Evolutionary conservation across 2,888 invertebrate species (phyloP).

Genomic region (Acholoe squamosa): DNA sequence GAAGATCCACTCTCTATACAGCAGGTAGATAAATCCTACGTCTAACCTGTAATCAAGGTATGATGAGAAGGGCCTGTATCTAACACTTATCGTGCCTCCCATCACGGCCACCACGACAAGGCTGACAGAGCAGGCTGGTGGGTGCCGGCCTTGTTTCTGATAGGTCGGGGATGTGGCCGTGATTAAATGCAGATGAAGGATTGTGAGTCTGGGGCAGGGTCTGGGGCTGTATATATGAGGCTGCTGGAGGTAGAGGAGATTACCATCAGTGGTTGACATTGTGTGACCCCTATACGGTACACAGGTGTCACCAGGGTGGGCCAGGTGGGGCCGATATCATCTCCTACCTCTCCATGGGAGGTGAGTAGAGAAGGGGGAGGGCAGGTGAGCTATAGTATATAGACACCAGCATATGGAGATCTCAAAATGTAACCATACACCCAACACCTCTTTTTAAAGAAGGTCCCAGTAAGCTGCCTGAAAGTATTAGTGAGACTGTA

Average conservation of each 20-base stretch:
- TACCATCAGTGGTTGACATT: constrained; percentile 22
- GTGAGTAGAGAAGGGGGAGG: neutral
- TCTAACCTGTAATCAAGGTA: constrained; percentile 10
- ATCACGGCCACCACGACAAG: neutral
- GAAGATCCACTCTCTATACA: too few species aligned
- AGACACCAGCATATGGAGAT: neutral
- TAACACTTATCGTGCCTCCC: neutral
- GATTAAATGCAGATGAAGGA: neutral
- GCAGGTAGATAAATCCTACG: too few species aligned
- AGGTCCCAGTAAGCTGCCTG: neutral
- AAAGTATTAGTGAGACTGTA: neutral
- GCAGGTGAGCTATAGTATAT: neutral
- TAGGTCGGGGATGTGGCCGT: neutral
- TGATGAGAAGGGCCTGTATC: neutral
- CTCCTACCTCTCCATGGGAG: neutral
- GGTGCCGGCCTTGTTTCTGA: neutral
- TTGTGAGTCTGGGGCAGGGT: too few species aligned
- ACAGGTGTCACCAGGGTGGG: neutral
- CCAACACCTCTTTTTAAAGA: neutral
- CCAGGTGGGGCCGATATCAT: constrained; percentile 32
- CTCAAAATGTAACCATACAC: neutral
- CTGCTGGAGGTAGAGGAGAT: too few species aligned
- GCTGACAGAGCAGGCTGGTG: neutral
- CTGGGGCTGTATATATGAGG: neutral
- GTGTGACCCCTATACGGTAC: neutral